Conservation (phyloP, 1,140 invertebrate species). For the Bactericera cockerelli region DNA sequence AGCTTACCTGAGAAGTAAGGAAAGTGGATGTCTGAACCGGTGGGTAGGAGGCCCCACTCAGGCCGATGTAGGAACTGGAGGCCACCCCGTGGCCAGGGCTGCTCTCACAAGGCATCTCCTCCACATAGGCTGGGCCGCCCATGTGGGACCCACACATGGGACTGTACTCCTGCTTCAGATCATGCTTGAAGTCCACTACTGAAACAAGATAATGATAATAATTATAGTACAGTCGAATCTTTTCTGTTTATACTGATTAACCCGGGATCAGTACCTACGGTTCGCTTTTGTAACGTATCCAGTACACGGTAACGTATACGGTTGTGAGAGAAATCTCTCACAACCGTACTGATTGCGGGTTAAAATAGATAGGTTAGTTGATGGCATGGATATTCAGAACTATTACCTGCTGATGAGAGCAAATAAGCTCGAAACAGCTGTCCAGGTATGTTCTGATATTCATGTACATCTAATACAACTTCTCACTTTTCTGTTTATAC, state of each 20-base stretch:
- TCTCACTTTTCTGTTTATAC: too few species aligned
- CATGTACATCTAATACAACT: too few species aligned
- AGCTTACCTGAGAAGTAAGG: conserved; percentile 17
- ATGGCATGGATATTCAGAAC: too few species aligned
- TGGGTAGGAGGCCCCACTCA: conserved; percentile 12
- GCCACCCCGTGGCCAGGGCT: conserved; percentile 10
- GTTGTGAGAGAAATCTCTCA: background rate
- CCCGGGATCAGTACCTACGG: conserved; percentile 8
- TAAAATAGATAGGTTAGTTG: too few species aligned
- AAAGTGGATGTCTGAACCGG: conserved; percentile 14
- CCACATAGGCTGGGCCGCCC: conserved; percentile 6
- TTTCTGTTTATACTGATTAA: background rate
- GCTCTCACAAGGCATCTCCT: conserved; percentile 12
- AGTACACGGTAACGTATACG: background rate
- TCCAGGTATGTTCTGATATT: too few species aligned
- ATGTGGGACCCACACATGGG: conserved; percentile 8
- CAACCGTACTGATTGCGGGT: too few species aligned
- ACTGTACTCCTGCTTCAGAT: conserved; percentile 13
- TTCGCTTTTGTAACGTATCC: conserved; percentile 9
- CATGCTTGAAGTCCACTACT: conserved; percentile 8
- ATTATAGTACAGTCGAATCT: background rate
- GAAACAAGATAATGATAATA: background rate
- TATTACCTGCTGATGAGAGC: too few species aligned
- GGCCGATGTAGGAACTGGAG: conserved; percentile 16
- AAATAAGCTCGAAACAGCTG: too few species aligned